Evolutionary conservation across 1,140 invertebrate genomes (phyloP), one percentile per base, ranked within the genome.

Genomic region (Araneus ventricosus): DNA sequence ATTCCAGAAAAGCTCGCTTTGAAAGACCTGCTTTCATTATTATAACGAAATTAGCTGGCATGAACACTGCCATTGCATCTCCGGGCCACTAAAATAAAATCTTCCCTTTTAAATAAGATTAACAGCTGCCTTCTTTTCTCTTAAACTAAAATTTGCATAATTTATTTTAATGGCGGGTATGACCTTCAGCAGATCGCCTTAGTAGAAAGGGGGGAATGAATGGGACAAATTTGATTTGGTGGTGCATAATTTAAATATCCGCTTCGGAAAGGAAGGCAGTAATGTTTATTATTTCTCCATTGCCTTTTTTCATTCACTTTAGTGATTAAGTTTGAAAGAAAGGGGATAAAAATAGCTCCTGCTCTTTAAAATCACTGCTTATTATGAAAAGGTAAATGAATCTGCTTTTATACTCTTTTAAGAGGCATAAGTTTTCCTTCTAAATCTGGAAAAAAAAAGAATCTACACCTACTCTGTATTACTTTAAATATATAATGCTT

Each of bases 61-160:
- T 67, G 63, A 8, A 67, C 14, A 30, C n/a, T n/a, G 27, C 8
- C 27, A 67, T 10, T 30, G 63, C 24, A 8, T 67, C 27, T 22
- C 63, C 14, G n/a, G n/a, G 24, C 63, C 27, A 27, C 63, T 67
- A 67, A 67, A 67, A 67, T 67, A 67, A 67, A 67, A 67, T n/a
- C 63, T 10, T 67, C 24, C 63, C 63, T 27, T 67, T 67, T 67
- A 67, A 67, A 67, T 27, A 67, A 27, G 63, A 67, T 67, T 67
- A 67, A 67, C 63, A 67, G 27, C 63, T 10, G 27, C 63, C 7
- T 67, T 67, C 63, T 67, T 67, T 27, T 27, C 63, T 67, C 63
- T 67, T 67, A 67, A 67, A 67, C 63, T 67, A 67, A 67, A 67
- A 67, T 67, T 67, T 67, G 63, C 27, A 67, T 67, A 67, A 67